Evolutionary conservation across 64 coral and sea anemone species (phyloP).

Genomic region (Astreopora myriophthalma): DNA sequence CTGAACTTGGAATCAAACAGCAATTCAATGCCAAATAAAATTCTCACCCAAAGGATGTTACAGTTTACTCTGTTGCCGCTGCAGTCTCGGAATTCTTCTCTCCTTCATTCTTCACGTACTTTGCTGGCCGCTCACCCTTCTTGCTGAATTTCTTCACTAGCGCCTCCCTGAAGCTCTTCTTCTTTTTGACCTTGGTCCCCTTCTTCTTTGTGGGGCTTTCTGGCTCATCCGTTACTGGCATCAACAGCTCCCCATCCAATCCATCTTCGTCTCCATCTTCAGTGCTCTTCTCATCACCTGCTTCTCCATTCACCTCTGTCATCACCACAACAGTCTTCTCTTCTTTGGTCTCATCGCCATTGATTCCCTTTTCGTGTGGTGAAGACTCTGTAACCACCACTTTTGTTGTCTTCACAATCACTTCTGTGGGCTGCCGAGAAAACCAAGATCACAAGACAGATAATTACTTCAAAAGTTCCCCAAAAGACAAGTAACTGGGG

Average conservation of each 20-base stretch:
- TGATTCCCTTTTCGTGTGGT: conserved; percentile 17
- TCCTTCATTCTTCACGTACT: conserved; percentile 32
- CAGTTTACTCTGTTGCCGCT: background rate
- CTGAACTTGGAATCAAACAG: background rate
- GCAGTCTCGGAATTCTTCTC: conserved; percentile 33
- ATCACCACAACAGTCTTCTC: conserved; percentile 42
- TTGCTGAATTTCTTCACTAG: conserved; percentile 68
- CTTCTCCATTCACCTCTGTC: conserved; percentile 63
- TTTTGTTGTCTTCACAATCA: conserved; percentile 28
- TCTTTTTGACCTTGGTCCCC: conserved; percentile 80
- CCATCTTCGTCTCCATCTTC: conserved; percentile 62
- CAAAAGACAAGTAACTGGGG: too few species aligned
- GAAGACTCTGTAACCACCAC: conserved; percentile 12
- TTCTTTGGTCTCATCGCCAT: conserved; percentile 73
- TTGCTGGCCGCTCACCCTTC: conserved; percentile 66
- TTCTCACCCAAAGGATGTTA: background rate
- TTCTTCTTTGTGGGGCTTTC: conserved; percentile 56
- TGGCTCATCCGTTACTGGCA: conserved; percentile 27
- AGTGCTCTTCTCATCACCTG: conserved; percentile 44
- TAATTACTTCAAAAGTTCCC: background rate
- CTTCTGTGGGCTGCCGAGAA: background rate
- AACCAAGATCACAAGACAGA: background rate
- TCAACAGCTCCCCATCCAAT: conserved; percentile 39
- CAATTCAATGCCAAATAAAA: conserved; percentile 14
- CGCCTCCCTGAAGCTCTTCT: conserved; percentile 86